Percentiles rank a stretch among this genome's conserved stretches.
These are phyloP conservation scores for Plusia festucae DNA, from an alignment of 2,888 invertebrate genomes.

Conservation along the genomic window DNA sequence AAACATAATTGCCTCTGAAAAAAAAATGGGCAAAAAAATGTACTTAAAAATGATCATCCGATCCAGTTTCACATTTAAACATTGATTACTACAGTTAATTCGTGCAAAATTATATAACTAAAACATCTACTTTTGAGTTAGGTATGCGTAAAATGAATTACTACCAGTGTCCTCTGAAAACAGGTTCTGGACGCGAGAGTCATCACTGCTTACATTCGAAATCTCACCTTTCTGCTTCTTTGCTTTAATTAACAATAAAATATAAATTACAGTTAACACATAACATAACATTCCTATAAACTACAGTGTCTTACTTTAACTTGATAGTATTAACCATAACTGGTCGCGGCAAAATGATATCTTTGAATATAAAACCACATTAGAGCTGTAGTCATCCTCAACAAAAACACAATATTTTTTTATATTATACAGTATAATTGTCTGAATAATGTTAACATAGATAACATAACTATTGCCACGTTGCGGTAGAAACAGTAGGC, in stretches of 20 bases:
- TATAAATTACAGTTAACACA: conserved; percentile 51
- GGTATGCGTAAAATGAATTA: conserved; percentile 61
- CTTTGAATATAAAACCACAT: conserved; percentile 33
- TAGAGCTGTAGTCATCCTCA: conserved; percentile 8
- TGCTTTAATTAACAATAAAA: conserved; percentile 84
- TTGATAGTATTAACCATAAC: conserved; percentile 25
- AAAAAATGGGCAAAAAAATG: conserved; percentile 36
- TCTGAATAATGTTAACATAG: background rate
- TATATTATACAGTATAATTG: background rate
- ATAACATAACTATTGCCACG: background rate
- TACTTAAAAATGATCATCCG: conserved; percentile 29
- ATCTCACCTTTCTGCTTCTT: conserved; percentile 85
- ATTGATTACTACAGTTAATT: conserved; percentile 33
- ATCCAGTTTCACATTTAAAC: conserved; percentile 29
- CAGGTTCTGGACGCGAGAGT: conserved; percentile 71
- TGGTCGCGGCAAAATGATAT: conserved; percentile 46
- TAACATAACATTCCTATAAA: conserved; percentile 35
- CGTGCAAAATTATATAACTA: conserved; percentile 45
- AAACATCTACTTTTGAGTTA: conserved; percentile 44
- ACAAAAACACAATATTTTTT: background rate
- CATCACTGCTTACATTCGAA: conserved; percentile 77
- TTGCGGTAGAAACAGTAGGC: too few relatives aligned
- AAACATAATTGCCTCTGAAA: conserved; percentile 33
- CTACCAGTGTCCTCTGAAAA: conserved; percentile 80
- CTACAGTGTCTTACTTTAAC: conserved; percentile 48